These are phyloP conservation scores for Zoroaster sp. DNA, from an alignment of 53 echinoderm and acorn worm genomes.

Conservation along the genomic window DNA sequence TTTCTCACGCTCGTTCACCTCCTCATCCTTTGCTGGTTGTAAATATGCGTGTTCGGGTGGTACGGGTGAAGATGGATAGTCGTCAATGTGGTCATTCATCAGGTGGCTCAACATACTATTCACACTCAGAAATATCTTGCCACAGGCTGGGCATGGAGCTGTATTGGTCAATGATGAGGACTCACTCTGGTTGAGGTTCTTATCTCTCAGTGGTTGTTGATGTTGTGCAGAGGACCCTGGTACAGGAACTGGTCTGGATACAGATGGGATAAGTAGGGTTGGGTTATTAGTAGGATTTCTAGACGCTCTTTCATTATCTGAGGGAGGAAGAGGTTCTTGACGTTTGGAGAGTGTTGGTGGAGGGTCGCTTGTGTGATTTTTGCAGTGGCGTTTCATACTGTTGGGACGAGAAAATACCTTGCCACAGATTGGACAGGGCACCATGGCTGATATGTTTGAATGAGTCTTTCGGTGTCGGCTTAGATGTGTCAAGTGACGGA, in stretches of 20 bases:
- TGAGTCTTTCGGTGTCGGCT: too few relatives aligned
- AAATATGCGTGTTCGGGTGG: not conserved
- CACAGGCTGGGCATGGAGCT: not conserved
- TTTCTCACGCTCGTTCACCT: not conserved
- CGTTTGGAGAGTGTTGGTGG: not conserved
- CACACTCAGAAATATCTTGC: not conserved
- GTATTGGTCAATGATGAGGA: too few relatives aligned
- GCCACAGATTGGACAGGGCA: not conserved
- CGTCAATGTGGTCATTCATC: not conserved
- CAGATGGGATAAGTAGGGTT: not conserved
- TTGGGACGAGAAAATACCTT: not conserved
- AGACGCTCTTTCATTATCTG: not conserved
- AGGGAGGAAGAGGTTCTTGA: not conserved
- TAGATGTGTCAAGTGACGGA: too few relatives aligned
- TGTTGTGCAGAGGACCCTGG: too few relatives aligned
- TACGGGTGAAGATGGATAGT: not conserved
- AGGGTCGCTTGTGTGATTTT: not conserved
- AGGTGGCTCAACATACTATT: not conserved
- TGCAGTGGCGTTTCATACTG: not conserved
- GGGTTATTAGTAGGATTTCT: not conserved
- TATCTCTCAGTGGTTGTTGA: too few relatives aligned
- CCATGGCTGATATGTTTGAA: too few relatives aligned
- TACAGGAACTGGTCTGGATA: too few relatives aligned
- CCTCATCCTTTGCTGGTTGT: too few relatives aligned
- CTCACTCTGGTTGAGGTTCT: too few relatives aligned